Conservation (phyloP, 2,888 invertebrate species). For the Meta bourneti region DNA sequence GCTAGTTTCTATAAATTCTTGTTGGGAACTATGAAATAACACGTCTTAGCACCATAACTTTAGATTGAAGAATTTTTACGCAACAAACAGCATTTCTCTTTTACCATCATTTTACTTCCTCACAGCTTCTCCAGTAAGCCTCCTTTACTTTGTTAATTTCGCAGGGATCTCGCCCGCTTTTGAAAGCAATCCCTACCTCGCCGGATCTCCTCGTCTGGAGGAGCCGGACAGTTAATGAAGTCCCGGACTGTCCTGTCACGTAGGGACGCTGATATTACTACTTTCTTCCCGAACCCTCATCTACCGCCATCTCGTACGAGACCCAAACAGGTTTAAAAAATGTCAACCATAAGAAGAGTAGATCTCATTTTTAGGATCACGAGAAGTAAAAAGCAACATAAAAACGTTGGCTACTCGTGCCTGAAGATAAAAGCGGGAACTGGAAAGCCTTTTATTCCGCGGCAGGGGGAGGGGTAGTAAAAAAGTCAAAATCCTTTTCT, state of each 20-base stretch:
- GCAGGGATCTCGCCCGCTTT: background rate
- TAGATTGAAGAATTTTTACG: no score
- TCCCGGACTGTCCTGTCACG: slow-evolving; percentile 33
- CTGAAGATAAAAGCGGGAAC: slow-evolving; percentile 51
- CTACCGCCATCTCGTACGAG: slow-evolving; percentile 7
- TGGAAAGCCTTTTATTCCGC: slow-evolving; percentile 46
- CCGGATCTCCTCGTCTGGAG: background rate
- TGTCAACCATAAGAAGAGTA: slow-evolving; percentile 46
- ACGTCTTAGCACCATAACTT: no score
- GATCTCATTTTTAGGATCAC: slow-evolving; percentile 61
- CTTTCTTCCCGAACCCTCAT: background rate
- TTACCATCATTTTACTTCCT: background rate
- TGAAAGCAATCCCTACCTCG: background rate
- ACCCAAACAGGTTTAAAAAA: slow-evolving; percentile 56
- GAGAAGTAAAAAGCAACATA: slow-evolving; percentile 57
- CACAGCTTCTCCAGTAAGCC: background rate
- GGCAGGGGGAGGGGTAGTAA: background rate
- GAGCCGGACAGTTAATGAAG: slow-evolving; percentile 29
- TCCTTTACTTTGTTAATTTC: background rate
- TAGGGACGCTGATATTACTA: slow-evolving; percentile 33
- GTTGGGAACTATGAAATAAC: no score
- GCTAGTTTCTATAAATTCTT: background rate
- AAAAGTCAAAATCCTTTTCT: slow-evolving; percentile 19
- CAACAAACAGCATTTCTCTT: background rate
- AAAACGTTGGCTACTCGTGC: slow-evolving; percentile 59